Percentiles rank a stretch among this genome's conserved stretches.
Evolutionary conservation across 2,113 vertebrate species (phyloP).

Genomic region (Galemys pyrenaicus): DNA sequence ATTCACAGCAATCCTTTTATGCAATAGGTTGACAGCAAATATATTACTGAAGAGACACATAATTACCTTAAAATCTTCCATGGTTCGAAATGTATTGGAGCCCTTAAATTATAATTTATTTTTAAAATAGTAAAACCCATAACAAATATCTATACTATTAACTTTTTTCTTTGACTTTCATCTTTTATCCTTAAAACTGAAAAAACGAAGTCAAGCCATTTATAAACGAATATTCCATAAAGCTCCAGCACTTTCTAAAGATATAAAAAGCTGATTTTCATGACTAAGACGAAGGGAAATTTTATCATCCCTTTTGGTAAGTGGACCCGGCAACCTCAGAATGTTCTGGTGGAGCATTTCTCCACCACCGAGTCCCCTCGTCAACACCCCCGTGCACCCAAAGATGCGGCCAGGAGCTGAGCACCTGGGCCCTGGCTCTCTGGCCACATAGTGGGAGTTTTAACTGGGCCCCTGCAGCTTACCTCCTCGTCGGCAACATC

Average conservation of each 20-base stretch:
- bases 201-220: not conserved
- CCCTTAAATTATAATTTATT: conserved; percentile 50
- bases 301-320: not conserved
- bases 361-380: fast-evolving
- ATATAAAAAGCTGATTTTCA: not conserved
- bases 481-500: too few species aligned
- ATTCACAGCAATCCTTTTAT: conserved; percentile 68
- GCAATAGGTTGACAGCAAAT: conserved; percentile 71
- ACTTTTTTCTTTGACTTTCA: not conserved
- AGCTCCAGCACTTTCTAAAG: not conserved
- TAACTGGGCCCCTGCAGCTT: too few species aligned
- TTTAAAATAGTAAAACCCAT: conserved; percentile 24
- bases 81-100: not conserved
- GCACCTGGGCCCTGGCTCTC: not conserved
- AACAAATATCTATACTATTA: not conserved
- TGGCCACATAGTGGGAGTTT: not conserved
- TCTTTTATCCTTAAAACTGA: not conserved
- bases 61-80: conserved; percentile 66
- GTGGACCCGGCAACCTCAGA: too few species aligned
- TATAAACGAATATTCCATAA: not conserved
- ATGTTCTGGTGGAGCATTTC: not conserved
- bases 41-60: conserved; percentile 53
- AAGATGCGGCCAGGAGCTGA: not conserved
- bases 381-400: not conserved
- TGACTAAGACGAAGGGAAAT: not conserved